Percentiles rank a stretch among this genome's conserved stretches.
phyloP scores from a whole-genome alignment of 2,113 vertebrate genomes.

The Setophaga petechia region DNA sequence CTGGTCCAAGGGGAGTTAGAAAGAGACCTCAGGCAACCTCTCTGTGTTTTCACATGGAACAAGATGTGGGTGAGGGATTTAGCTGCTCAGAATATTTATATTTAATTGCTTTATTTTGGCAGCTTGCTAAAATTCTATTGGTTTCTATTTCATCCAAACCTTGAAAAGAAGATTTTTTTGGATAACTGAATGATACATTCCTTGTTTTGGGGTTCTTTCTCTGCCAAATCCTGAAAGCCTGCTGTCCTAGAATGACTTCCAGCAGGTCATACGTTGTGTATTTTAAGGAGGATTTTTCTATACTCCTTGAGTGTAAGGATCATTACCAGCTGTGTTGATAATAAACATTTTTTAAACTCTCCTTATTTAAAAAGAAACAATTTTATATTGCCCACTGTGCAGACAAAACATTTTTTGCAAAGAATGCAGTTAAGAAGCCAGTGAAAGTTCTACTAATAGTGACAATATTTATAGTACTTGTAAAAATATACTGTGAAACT shows the following conservation, averaged over 20 bases:
- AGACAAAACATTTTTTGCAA: constrained; percentile 41
- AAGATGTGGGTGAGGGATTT: neutral
- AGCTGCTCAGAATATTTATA: constrained; percentile 8
- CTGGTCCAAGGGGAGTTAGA: neutral
- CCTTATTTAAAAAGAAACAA: neutral
- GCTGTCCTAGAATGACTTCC: neutral
- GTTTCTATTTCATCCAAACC: constrained; percentile 17
- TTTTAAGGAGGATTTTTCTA: neutral
- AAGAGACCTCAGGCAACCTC: neutral
- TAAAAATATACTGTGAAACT: neutral
- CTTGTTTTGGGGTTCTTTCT: neutral
- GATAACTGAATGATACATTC: neutral
- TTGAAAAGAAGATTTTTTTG: neutral
- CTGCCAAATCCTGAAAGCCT: neutral
- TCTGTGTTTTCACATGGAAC: neutral
- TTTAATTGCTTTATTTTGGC: constrained; percentile 39
- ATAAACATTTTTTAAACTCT: neutral
- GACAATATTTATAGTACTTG: neutral
- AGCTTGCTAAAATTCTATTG: constrained; percentile 2
- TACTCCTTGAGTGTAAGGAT: neutral
- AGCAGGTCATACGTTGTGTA: neutral
- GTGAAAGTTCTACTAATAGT: neutral
- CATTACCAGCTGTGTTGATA: constrained; percentile 19
- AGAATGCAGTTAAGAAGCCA: constrained; percentile 26
- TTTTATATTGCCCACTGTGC: neutral